Evolutionary conservation across 2,888 invertebrate genomes (phyloP), one percentile per base, ranked within the genome.

Genomic region (Nemurella pictetii): DNA sequence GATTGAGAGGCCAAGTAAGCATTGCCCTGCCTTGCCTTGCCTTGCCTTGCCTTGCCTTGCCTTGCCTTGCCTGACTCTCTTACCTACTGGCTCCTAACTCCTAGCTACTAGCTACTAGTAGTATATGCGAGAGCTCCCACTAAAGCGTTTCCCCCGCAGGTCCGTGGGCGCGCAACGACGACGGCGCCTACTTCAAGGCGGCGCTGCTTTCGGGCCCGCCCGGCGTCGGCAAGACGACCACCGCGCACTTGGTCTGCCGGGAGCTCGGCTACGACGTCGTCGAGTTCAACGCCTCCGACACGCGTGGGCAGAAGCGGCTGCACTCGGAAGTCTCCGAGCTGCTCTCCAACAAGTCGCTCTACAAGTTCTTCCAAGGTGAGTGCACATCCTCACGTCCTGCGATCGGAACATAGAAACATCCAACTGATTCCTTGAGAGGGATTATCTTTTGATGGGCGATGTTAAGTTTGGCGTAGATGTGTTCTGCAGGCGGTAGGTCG

Each of bases 241-340:
- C 96, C 0, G 98, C 96, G 25, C 93, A 95, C 84, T 92, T 99
- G 84, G 97, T 98, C 9, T 97, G 97, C 89, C 94, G 96, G 89
- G 97, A 98, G 89, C 91, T 98, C 25, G 97, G 96, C 0, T 97
- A 96, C 89, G 97, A 98, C 90, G 92, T 94, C 86, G 95, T 98
- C 20, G 99, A 99, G 91, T 95, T 99, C 89, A 99, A 99, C 91
- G 99, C 99, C 0, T 99, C 99, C 0, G 99, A 99, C 90, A 98
- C 98, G 0, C 93, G 99, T 85, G 98, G 95, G 88, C 99, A 99
- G 90, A 95, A 93, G 32, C 92, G 96, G 80, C 92, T 99, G 78
- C 95, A 96, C 88, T 94, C 96, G 87, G 95, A 96, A 89, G 96
- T 98, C 0, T 92, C 96, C 0, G 95, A 96, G 88, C 90, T 98